phyloP scores from a whole-genome alignment of 2,797 vertebrate species.

The Squalus acanthias region DNA sequence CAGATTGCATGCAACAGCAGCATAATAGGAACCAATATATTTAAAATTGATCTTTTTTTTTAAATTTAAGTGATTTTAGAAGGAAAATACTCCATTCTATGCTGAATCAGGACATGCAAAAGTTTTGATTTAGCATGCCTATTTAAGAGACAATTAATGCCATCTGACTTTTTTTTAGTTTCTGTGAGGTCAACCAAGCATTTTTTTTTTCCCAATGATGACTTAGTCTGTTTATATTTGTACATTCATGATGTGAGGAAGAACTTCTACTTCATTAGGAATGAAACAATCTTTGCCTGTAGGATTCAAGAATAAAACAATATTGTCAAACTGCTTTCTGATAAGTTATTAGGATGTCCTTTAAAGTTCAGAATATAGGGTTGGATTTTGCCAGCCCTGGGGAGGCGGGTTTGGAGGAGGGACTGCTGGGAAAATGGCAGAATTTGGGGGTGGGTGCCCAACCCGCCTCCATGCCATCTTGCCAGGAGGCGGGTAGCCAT shows the following conservation, averaged over 20 bases:
- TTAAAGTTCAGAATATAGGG: too few species aligned
- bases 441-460: too few species aligned
- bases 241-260: not conserved
- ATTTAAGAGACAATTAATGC: not conserved
- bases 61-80: not conserved
- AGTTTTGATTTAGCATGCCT: not conserved
- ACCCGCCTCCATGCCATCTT: too few species aligned
- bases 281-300: not conserved
- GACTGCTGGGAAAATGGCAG: too few species aligned
- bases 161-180: not conserved
- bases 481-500: too few species aligned
- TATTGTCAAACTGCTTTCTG: not conserved
- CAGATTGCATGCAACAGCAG: not conserved
- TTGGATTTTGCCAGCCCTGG: too few species aligned
- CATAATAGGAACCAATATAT: not conserved
- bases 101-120: not conserved
- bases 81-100: not conserved
- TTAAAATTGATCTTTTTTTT: not conserved
- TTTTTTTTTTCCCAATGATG: not conserved
- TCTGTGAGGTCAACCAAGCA: not conserved
- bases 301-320: not conserved
- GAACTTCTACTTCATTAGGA: not conserved
- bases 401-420: too few species aligned
- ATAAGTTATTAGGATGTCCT: not conserved
- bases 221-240: not conserved